A percentile compares a stretch with the other conserved stretches of the same genome.
Conservation (phyloP, 2,797 vertebrate species). For the Myotis daubentonii region DNA sequence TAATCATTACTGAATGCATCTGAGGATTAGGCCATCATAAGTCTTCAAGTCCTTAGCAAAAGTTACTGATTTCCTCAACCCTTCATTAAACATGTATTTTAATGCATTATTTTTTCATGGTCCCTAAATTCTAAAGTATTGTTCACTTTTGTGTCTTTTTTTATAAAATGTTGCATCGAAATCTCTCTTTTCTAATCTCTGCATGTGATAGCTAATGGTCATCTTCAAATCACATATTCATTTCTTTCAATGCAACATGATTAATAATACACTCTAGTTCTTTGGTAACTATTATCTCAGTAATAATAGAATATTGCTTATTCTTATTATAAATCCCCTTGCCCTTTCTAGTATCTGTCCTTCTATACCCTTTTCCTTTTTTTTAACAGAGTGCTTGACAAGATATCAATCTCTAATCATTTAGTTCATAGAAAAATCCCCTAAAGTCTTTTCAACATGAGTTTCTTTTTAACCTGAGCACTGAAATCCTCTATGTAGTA, state of each 20-base stretch:
- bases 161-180: conserved; percentile 16
- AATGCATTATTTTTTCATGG: background rate
- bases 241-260: conserved; percentile 14
- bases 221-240: background rate
- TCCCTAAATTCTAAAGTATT: background rate
- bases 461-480: conserved; percentile 38
- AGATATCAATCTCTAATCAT: conserved; percentile 20
- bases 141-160: conserved; percentile 13
- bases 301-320: background rate
- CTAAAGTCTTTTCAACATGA: conserved; percentile 23
- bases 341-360: background rate
- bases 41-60: background rate
- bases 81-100: conserved; percentile 6
- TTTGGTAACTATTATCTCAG: background rate
- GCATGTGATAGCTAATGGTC: background rate
- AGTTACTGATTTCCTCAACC: background rate
- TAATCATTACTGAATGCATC: background rate
- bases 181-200: conserved; percentile 6
- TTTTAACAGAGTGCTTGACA: conserved; percentile 13
- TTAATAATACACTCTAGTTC: background rate
- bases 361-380: background rate
- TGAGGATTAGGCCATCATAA: background rate
- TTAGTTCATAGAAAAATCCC: conserved; percentile 48
- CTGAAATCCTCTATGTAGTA: conserved; percentile 44
- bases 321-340: background rate